phyloP scores from a whole-genome alignment of 1,140 invertebrate genomes.

The Nephotettix cincticeps region DNA sequence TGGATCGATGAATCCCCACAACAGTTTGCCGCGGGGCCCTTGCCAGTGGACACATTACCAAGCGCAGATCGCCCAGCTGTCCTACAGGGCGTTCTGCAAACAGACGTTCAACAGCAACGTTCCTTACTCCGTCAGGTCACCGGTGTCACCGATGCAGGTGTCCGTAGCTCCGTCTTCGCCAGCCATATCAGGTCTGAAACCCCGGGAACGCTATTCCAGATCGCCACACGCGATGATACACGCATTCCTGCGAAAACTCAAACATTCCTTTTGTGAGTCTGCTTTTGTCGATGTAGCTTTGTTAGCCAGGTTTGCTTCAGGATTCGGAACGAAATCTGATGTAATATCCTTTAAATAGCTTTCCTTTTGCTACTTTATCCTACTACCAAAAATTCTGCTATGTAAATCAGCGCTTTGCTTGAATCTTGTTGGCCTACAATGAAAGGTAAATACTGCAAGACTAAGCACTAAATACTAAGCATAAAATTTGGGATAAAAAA shows the following conservation, averaged over 20 bases:
- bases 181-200: background rate
- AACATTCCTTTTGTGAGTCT: slow-evolving; percentile 33
- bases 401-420: too few relatives aligned
- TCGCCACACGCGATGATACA: slow-evolving; percentile 27
- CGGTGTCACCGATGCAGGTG: background rate
- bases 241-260: slow-evolving; percentile 32
- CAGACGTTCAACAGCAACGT: too few relatives aligned
- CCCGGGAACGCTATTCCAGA: background rate
- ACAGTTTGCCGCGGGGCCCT: slow-evolving; percentile 3
- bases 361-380: too few relatives aligned
- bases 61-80: slow-evolving; percentile 3
- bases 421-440: too few relatives aligned
- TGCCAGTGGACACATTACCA: slow-evolving; percentile 23
- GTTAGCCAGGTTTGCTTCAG: too few relatives aligned
- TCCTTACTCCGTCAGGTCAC: background rate
- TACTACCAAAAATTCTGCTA: too few relatives aligned
- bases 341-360: too few relatives aligned
- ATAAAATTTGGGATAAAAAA: too few relatives aligned
- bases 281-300: too few relatives aligned
- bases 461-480: too few relatives aligned
- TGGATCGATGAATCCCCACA: slow-evolving; percentile 1
- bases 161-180: background rate
- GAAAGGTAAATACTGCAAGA: too few relatives aligned
- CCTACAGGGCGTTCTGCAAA: slow-evolving; percentile 1
- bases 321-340: too few relatives aligned